Evolutionary conservation across 2,797 vertebrate genomes (phyloP).

Genomic region (Acanthornis magna): DNA sequence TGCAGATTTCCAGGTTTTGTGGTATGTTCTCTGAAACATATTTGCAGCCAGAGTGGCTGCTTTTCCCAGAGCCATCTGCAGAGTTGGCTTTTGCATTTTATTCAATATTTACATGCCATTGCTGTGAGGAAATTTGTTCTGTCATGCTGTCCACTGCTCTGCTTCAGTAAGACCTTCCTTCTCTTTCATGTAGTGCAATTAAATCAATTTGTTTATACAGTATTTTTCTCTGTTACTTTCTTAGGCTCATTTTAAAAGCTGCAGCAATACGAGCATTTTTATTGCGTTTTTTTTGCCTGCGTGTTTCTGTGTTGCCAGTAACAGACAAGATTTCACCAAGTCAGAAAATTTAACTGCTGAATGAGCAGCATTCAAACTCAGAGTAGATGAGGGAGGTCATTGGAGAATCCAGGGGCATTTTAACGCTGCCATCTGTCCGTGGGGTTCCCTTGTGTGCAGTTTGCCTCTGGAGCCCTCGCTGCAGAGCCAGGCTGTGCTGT

Average conservation of each 20-base stretch:
- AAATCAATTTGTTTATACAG: not conserved
- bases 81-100: not conserved
- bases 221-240: not conserved
- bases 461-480: not conserved
- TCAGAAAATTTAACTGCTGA: not conserved
- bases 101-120: conserved; percentile 25
- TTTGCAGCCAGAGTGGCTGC: not conserved
- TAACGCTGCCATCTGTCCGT: accelerated
- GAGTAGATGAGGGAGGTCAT: not conserved
- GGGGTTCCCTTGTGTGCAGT: not conserved
- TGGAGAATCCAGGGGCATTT: not conserved
- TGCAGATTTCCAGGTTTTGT: conserved; percentile 1
- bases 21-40: not conserved
- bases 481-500: not conserved
- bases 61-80: conserved; percentile 5
- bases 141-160: not conserved
- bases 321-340: not conserved
- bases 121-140: conserved; percentile 45
- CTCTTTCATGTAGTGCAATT: conserved; percentile 16
- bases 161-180: not conserved
- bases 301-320: not conserved
- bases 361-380: not conserved
- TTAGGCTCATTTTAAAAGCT: not conserved
- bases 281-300: not conserved
- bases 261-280: not conserved